A percentile compares a stretch with the other conserved stretches of the same genome.
Evolutionary conservation across 2,113 vertebrate species (phyloP).

Genomic region (Paratilapia polleni): DNA sequence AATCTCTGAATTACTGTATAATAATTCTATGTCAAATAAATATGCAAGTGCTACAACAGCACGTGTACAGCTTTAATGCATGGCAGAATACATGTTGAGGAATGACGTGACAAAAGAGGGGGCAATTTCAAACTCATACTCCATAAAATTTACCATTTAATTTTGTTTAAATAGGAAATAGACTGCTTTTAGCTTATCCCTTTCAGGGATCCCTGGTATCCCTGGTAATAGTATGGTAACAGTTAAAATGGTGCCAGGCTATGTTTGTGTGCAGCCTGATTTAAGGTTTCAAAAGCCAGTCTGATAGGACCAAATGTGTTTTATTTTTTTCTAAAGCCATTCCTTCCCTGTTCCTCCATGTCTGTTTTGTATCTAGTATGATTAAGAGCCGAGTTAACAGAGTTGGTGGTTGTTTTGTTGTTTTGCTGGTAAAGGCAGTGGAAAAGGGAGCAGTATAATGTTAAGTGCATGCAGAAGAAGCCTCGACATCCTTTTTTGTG

Average conservation of each 20-base stretch:
- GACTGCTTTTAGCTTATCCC: neutral
- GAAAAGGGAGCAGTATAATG: constrained; percentile 54
- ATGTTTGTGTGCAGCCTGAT: constrained; percentile 24
- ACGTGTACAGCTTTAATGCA: neutral
- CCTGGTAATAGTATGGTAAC: constrained; percentile 16
- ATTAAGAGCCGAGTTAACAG: constrained; percentile 66
- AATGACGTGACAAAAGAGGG: neutral
- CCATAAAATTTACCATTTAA: neutral
- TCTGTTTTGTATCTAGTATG: constrained; percentile 64
- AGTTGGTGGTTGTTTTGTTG: constrained; percentile 75
- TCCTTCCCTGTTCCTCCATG: constrained; percentile 13
- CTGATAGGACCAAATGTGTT: constrained; percentile 22
- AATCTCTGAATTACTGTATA: neutral
- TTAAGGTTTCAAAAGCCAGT: constrained; percentile 31
- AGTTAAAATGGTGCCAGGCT: neutral
- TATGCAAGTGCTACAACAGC: neutral
- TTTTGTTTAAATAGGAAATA: neutral
- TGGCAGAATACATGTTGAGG: neutral
- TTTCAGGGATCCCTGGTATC: constrained; percentile 24
- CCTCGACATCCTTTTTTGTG: constrained; percentile 69
- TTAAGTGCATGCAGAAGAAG: constrained; percentile 62
- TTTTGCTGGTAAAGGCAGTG: constrained; percentile 62
- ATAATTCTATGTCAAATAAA: neutral
- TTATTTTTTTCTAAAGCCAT: neutral
- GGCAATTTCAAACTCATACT: neutral